Evolutionary conservation across 2,888 invertebrate species (phyloP).

Genomic region (Panzeria rudis): DNA sequence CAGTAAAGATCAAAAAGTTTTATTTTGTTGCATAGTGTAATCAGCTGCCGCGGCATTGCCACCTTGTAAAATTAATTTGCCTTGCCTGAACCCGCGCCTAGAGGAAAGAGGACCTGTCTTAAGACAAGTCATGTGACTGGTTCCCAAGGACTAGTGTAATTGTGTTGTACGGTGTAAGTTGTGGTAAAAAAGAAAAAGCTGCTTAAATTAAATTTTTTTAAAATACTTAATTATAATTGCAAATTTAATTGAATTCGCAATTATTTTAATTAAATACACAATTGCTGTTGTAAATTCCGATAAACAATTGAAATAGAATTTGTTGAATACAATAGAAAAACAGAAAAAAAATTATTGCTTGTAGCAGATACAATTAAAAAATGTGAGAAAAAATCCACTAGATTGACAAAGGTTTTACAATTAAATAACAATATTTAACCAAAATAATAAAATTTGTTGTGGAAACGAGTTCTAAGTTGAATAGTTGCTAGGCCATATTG

Average conservation of each 20-base stretch:
- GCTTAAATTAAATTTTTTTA: no score
- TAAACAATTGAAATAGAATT: conserved; percentile 11
- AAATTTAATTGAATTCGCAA: conserved; percentile 18
- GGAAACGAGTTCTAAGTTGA: neutral
- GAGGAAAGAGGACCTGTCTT: no score
- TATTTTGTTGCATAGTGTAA: no score
- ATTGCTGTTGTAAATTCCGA: conserved; percentile 15
- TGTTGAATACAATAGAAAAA: neutral
- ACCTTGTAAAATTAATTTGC: no score
- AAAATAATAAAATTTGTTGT: neutral
- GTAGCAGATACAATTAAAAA: conserved; percentile 24
- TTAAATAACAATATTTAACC: neutral
- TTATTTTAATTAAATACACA: conserved; percentile 17
- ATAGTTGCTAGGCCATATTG: conserved; percentile 10
- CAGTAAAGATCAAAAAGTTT: no score
- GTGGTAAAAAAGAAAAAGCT: neutral
- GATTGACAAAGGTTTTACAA: neutral
- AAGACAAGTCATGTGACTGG: no score
- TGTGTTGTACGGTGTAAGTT: neutral
- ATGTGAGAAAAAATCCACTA: conserved; percentile 32
- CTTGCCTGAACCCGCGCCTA: no score
- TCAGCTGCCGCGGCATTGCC: no score
- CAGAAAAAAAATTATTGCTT: neutral
- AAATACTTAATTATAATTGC: neutral
- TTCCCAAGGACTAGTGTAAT: no score